Base-by-base conservation (phyloP, 1,140 invertebrate genomes). In the Ips nitidus region DNA sequence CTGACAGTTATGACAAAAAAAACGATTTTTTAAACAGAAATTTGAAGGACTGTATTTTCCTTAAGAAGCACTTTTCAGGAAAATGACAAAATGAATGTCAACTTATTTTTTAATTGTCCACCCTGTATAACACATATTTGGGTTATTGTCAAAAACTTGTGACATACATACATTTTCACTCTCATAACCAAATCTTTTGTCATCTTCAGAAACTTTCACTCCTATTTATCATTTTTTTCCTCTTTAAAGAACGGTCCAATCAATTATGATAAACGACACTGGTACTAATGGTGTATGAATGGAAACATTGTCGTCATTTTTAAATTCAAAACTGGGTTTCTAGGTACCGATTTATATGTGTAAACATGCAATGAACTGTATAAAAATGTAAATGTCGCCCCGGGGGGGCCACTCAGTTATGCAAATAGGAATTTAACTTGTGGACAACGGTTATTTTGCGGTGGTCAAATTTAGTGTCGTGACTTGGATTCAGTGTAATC, bases 321-420 rank as follows among this genome's bases (percentile, higher is more conserved):
- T 43, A 65, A 43, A 56, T 56, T 56, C 52, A 56, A 65, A 65
- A 65, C 47, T 68, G 66, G 66, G 66, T 68, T 68, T 68, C 57
- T 68, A 68, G 66, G 66, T 68, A 61, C 66, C 66, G 66, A 68
- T 68, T 68, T 68, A 61, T 68, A 61, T 61, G 66, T 68, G 66
- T 61, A 59, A 59, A 60, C 50, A 61, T 40, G 47, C 57, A 67
- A 52, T 41, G 53, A 58, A 58, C 55, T 41, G 56, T 52, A 59
- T 52, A 67, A 45, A 59, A 67, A 67, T 67, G 52, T 65, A 65
- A 65, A 65, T 56, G 40, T 36, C 8, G 63, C 63, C 63, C 8
- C 41, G 39, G n/a, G 63, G 52, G 38, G 45, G 41, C 52, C 39
- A 52, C 52, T 63, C 61, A 52, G 61, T 56, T 56, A 65, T 65